Evolutionary conservation across 2,113 vertebrate species (phyloP), one percentile per base, ranked within the genome.

Genomic region (Gymnogyps californianus): DNA sequence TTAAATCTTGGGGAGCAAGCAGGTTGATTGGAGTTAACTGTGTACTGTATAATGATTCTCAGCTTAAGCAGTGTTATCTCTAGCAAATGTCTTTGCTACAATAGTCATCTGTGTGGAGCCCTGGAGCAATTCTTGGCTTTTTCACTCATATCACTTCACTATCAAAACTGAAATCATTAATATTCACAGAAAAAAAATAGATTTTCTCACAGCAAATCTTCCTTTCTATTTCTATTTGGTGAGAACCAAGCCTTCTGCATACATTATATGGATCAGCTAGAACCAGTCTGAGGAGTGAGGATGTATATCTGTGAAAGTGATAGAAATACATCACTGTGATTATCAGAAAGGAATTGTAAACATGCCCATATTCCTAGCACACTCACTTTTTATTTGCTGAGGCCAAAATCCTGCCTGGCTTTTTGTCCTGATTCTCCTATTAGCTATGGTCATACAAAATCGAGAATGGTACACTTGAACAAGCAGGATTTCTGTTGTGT

Each of bases 161-260:
- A 97, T 97, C 97, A 97, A 94, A 96, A 59, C 96, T 93, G 82
- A 87, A 90, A 93, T 95, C 84, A 97, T 97, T 97, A 97, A 97
- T 97, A 98, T 98, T 97, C 96, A 95, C 87, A 83, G 78, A 7
- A 83, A 92, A 94, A 92, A 93, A 88, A 94, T 26, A 94, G 34
- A 90, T 86, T 94, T 93, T 96, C 82, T 66, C 65, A 70, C 86
- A 93, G 93, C 84, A 95, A 84, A 95, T 96, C 83, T 72, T 94
- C 25, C 69, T 93, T 97, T 96, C 77, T 92, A 57, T 97, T 93
- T 96, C 94, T 95, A 20, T 90, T 93, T 96, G 85, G 64, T 94
- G 82, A 96, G 93, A 95, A 91, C 54, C 40, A 72, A 93, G 84
- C 71, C 67, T 96, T 89, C 87, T 96, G 94, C 90, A 91, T 97